phyloP scores from a whole-genome alignment of 2,113 vertebrate species.

The Chaenocephalus aceratus region DNA sequence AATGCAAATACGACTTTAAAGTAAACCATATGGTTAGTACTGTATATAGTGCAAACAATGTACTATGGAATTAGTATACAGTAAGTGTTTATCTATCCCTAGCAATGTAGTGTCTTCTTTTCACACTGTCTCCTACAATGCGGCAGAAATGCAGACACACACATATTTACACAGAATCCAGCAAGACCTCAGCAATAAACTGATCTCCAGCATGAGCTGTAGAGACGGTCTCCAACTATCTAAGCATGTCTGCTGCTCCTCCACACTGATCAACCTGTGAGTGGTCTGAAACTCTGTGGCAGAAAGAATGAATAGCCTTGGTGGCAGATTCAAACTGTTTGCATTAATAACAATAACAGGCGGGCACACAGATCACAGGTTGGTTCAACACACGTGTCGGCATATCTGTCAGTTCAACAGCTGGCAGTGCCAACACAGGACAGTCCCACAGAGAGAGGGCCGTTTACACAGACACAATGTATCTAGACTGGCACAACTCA shows the following conservation, averaged over 20 bases:
- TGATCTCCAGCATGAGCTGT: neutral
- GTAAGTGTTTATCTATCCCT: neutral
- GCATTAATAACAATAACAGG: slow-evolving; percentile 54
- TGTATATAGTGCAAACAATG: too few species aligned
- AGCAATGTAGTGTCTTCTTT: neutral
- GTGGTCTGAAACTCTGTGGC: neutral
- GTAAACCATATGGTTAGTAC: neutral
- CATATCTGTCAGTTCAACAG: slow-evolving; percentile 66
- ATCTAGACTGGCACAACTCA: slow-evolving; percentile 55
- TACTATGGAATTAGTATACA: neutral
- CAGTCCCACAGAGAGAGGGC: slow-evolving; percentile 42
- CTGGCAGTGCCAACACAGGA: slow-evolving; percentile 61
- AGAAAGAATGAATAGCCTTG: neutral
- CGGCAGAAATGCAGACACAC: slow-evolving; percentile 14
- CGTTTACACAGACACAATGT: slow-evolving; percentile 55
- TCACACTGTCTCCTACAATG: slow-evolving; percentile 15
- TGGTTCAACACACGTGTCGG: slow-evolving; percentile 39
- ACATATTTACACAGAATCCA: neutral
- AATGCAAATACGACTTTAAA: neutral
- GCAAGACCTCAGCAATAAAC: slow-evolving; percentile 15
- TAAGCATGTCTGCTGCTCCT: slow-evolving; percentile 7
- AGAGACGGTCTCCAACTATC: neutral
- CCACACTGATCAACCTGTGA: neutral
- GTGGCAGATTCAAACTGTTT: slow-evolving; percentile 31
- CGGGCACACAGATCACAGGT: slow-evolving; percentile 52